These are phyloP conservation scores for Eurypyga helias DNA, from an alignment of 2,113 vertebrate genomes.

Conservation along the genomic window DNA sequence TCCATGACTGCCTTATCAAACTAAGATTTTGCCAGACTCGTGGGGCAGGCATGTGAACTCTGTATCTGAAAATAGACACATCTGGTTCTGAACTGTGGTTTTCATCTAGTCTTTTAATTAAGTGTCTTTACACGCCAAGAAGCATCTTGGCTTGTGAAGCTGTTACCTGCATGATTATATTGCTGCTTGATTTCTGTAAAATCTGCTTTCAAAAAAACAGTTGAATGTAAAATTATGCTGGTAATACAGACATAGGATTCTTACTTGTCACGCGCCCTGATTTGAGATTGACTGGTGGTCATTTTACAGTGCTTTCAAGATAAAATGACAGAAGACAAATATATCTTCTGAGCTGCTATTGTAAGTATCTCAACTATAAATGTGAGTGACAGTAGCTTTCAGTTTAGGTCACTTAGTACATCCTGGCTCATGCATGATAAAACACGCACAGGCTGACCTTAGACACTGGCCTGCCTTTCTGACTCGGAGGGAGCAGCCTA, in stretches of 20 bases:
- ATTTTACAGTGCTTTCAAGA: constrained; percentile 26
- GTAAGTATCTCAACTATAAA: constrained; percentile 26
- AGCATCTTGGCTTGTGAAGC: constrained; percentile 21
- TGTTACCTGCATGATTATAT: neutral
- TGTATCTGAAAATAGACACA: neutral
- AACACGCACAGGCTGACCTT: neutral
- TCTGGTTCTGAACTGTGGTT: neutral
- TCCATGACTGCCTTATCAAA: neutral
- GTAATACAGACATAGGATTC: constrained; percentile 36
- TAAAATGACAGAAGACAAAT: neutral
- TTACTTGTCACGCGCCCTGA: constrained; percentile 37
- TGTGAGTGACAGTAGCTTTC: constrained; percentile 10
- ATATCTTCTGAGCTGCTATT: neutral
- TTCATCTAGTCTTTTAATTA: constrained; percentile 42
- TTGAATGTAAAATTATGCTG: constrained; percentile 34
- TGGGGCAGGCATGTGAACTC: neutral
- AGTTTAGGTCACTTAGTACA: constrained; percentile 26
- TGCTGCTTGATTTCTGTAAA: constrained; percentile 27
- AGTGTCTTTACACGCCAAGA: constrained; percentile 11
- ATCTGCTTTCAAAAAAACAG: constrained; percentile 37
- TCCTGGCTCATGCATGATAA: neutral
- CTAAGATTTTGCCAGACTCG: neutral
- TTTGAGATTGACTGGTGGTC: constrained; percentile 47
- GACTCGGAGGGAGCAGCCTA: neutral
- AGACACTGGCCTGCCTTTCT: neutral